Base-by-base conservation (phyloP, 2,113 vertebrate genomes). In the Pyrgilauda ruficollis region DNA sequence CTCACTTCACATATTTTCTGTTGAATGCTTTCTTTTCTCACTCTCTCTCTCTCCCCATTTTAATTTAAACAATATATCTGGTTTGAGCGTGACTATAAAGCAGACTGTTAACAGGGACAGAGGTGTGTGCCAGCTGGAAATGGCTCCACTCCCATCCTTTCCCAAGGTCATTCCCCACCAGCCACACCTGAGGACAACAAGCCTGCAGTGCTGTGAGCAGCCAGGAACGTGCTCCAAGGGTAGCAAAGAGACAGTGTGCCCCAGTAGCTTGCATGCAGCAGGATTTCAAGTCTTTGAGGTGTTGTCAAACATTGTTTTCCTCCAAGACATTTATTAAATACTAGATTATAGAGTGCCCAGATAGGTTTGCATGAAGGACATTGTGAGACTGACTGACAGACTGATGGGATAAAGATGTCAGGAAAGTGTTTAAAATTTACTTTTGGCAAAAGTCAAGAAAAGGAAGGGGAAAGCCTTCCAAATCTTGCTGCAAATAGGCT, bases 401-500 rank as follows among this genome's bases (percentile, higher is more conserved):
- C 27, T 1, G 10, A 55, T 20, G 20, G 39, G 52, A 83, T 87
- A 63, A 94, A 94, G 55, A 79, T 2, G 2, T 56, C 43, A 93
- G 68, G 41, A 93, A 90, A 87, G 78, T 6, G 20, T 61, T 58
- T 61, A 55, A 87, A 77, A 56, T 27, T 81, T 62, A 86, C 31
- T 87, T 69, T 72, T 33, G 10, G 8, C 9, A 88, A 58, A 95
- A 93, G 75, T 82, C 35, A 49, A 72, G 43, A 79, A 89, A 93
- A 84, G 66, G 0, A 23, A 66, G 64, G 56, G 44, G 75, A 89
- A 80, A 94, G 35, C n/a, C 10, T 95, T 94, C 31, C 64, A 94
- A 95, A 93, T 92, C 84, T 92, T 95, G 43, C 67, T 84, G 82
- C 43, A 84, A 96, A 93, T 44, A 85, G 46, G 35, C 3, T 84